Evolutionary conservation across 2,888 invertebrate species (phyloP).

Genomic region (Lottia scabra): DNA sequence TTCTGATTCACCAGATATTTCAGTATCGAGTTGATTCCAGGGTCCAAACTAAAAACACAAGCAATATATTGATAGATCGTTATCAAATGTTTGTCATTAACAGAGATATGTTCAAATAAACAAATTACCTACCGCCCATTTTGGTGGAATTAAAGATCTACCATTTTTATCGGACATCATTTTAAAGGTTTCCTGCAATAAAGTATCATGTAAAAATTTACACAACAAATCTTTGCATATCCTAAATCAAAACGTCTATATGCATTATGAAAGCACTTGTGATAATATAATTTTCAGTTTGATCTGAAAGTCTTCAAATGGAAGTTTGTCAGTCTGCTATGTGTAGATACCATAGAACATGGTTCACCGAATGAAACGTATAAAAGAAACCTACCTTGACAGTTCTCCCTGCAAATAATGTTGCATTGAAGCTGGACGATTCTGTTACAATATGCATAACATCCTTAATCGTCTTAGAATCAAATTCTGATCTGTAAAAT

Average conservation of each 20-base stretch:
- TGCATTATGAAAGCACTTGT: too few relatives aligned
- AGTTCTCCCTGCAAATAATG: constrained; percentile 10
- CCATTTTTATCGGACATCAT: constrained; percentile 12
- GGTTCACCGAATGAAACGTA: too few relatives aligned
- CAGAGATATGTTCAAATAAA: too few relatives aligned
- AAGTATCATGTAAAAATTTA: too few relatives aligned
- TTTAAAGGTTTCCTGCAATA: neutral
- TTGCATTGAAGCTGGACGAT: constrained; percentile 7
- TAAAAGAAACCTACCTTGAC: neutral
- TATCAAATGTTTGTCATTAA: too few relatives aligned
- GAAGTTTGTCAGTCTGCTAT: too few relatives aligned
- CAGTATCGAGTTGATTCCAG: constrained; percentile 13
- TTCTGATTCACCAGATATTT: constrained; percentile 5
- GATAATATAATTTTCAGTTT: too few relatives aligned
- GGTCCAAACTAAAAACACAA: constrained; percentile 13
- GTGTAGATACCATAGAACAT: too few relatives aligned
- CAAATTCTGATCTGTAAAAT: constrained; percentile 3
- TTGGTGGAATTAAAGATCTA: constrained; percentile 15
- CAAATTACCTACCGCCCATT: constrained; percentile 5
- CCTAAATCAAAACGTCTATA: too few relatives aligned
- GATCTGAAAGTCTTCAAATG: too few relatives aligned
- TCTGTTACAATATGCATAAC: constrained; percentile 7
- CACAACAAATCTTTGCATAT: too few relatives aligned
- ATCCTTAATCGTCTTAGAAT: neutral
- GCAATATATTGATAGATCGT: too few relatives aligned